A percentile compares a stretch with the other conserved stretches of the same genome.
These are phyloP conservation scores for Riparia riparia DNA, from an alignment of 2,113 vertebrate species.

Conservation along the genomic window DNA sequence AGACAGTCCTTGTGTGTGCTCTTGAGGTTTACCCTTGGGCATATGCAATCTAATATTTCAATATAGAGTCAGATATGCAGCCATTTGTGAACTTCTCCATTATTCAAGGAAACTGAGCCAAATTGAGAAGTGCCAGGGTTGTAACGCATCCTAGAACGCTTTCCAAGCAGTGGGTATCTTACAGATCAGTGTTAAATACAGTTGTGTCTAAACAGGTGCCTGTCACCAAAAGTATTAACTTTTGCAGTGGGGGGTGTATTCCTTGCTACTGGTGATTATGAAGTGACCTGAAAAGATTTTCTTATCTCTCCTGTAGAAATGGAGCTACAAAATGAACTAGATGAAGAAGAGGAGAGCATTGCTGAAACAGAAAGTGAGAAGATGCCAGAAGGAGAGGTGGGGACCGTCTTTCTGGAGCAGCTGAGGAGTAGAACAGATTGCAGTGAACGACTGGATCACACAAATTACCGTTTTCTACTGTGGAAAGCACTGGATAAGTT, in stretches of 20 bases:
- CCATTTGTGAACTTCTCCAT: neutral
- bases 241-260: neutral
- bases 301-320: constrained; percentile 78
- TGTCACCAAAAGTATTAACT: neutral
- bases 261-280: neutral
- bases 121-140: neutral
- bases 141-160: neutral
- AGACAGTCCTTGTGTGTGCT: neutral
- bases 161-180: neutral
- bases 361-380: constrained; percentile 70
- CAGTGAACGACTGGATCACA: constrained; percentile 86
- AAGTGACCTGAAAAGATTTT: neutral
- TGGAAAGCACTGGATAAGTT: constrained; percentile 91
- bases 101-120: neutral
- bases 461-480: constrained; percentile 91
- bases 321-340: constrained; percentile 78
- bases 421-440: constrained; percentile 72
- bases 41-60: neutral
- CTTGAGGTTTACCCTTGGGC: neutral
- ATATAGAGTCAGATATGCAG: accelerated
- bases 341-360: neutral
- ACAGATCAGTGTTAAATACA: neutral
- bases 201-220: neutral
- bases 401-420: constrained; percentile 82
- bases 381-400: constrained; percentile 75